Conservation (phyloP, 2,113 vertebrate genomes). For the Triplophysa rosa region DNA sequence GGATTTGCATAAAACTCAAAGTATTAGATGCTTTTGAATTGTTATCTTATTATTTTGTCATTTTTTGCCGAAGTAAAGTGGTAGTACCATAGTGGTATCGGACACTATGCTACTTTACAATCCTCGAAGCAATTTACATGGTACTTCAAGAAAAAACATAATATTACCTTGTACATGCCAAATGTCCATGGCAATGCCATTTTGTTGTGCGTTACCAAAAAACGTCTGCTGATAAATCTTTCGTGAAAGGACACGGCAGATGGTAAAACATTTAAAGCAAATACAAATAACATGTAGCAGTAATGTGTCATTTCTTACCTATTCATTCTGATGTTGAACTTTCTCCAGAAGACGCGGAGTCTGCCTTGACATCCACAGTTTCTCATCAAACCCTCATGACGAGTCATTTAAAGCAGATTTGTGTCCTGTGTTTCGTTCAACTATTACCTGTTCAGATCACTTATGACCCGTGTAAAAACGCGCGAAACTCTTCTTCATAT, state of each 20-base stretch:
- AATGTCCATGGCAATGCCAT: neutral
- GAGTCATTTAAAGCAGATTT: neutral
- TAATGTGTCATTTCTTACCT: neutral
- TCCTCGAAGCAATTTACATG: neutral
- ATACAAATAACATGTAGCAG: neutral
- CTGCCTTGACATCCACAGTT: constrained; percentile 2
- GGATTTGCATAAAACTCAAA: no score
- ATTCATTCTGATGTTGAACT: constrained; percentile 22
- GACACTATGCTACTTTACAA: neutral
- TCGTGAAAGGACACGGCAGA: neutral
- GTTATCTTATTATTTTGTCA: no score
- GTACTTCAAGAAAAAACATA: no score
- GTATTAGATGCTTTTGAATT: no score
- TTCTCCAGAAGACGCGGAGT: constrained; percentile 15
- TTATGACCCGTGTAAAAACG: constrained; percentile 7
- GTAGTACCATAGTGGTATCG: neutral
- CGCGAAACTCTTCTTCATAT: neutral
- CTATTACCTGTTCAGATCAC: neutral
- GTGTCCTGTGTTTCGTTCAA: neutral
- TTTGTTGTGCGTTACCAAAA: neutral
- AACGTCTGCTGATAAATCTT: neutral
- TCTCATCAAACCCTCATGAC: constrained; percentile 13
- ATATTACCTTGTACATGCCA: neutral
- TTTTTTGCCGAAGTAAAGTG: no score
- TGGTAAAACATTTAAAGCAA: neutral